phyloP scores from a whole-genome alignment of 2,113 vertebrate species.

The Hippopotamus amphibius region DNA sequence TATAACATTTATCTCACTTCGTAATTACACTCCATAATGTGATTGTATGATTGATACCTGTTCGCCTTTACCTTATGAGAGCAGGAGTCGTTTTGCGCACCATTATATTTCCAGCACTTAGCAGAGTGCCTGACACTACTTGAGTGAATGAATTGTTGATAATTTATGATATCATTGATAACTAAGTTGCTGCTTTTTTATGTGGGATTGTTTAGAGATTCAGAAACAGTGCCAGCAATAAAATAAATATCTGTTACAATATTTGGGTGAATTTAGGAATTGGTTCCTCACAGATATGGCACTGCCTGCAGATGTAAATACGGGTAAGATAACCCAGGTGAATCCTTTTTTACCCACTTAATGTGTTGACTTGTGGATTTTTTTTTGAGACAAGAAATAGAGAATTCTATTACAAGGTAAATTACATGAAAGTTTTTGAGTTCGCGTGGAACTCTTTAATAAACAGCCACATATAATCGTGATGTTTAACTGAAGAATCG shows the following conservation, averaged over 20 bases:
- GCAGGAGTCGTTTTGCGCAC: background rate
- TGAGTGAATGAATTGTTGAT: conserved; percentile 7
- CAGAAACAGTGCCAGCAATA: background rate
- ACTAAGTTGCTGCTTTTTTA: conserved; percentile 38
- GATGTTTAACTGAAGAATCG: background rate
- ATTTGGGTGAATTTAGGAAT: conserved; percentile 28
- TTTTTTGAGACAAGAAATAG: conserved; percentile 17
- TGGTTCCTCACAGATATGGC: background rate
- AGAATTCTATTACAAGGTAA: conserved; percentile 27
- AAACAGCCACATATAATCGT: background rate
- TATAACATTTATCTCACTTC: conserved; percentile 21
- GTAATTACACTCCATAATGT: background rate
- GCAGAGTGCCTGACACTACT: background rate
- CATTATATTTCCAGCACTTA: background rate
- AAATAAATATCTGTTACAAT: background rate
- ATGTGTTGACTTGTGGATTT: background rate
- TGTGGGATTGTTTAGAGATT: background rate
- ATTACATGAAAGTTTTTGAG: background rate
- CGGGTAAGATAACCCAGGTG: background rate
- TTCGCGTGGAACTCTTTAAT: background rate
- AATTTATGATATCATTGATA: background rate
- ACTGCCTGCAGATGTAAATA: background rate
- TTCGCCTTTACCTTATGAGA: background rate
- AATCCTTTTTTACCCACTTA: background rate
- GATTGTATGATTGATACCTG: background rate